A percentile compares a stretch with the other conserved stretches of the same genome.
These are phyloP conservation scores for Mastomys coucha DNA, from an alignment of 2,113 vertebrate species.

Conservation along the genomic window DNA sequence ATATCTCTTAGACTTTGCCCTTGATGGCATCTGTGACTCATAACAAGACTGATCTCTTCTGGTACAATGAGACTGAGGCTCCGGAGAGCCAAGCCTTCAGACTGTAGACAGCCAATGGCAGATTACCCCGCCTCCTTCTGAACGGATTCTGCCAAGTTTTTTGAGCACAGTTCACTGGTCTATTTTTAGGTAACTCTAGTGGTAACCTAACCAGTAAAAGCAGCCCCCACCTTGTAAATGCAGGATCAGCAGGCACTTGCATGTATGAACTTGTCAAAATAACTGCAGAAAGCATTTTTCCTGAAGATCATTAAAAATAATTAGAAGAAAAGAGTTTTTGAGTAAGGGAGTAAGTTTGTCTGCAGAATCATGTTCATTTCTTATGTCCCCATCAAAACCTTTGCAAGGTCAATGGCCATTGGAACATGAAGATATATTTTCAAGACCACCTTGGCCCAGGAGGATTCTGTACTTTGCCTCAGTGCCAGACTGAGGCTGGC, in stretches of 20 bases:
- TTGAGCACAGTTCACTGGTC: constrained; percentile 59
- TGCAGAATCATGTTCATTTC: constrained; percentile 38
- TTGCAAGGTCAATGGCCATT: not conserved
- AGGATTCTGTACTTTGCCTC: not conserved
- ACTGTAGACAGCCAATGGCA: not conserved
- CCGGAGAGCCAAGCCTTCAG: not conserved
- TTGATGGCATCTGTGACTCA: not conserved
- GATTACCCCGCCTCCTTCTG: not conserved
- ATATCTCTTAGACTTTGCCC: not conserved
- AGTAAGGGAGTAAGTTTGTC: constrained; percentile 48
- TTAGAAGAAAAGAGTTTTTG: constrained; percentile 67
- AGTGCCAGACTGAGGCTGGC: not conserved
- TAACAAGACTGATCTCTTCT: not conserved
- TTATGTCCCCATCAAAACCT: constrained; percentile 27
- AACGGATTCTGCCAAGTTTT: constrained; percentile 35
- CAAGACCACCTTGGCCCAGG: not conserved
- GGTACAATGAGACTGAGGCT: not conserved
- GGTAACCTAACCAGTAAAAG: constrained; percentile 66
- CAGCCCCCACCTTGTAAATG: constrained; percentile 62
- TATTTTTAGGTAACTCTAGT: constrained; percentile 71
- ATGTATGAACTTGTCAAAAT: constrained; percentile 75
- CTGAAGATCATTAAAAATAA: constrained; percentile 77
- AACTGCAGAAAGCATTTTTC: constrained; percentile 64
- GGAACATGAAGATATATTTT: constrained; percentile 51
- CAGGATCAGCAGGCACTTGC: constrained; percentile 52